Percentiles rank a stretch among this genome's conserved stretches.
Evolutionary conservation across 2,888 invertebrate species (phyloP).

Genomic region (Brenthis daphne): DNA sequence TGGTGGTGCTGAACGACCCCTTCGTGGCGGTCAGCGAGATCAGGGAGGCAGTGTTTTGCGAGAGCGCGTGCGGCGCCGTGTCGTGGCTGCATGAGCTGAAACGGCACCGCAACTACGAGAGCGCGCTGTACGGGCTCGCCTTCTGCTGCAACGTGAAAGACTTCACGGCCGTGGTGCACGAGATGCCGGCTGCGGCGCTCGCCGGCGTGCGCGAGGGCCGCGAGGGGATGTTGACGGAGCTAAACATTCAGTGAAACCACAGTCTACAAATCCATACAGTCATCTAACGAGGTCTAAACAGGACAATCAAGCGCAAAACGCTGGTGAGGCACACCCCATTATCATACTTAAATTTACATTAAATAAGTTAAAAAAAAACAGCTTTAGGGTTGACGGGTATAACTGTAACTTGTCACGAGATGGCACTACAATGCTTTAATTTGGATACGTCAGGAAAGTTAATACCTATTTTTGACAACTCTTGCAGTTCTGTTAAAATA

Average conservation of each 20-base stretch:
- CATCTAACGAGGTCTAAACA: too few species aligned
- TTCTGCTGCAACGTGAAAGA: constrained; percentile 67
- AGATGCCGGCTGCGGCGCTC: constrained; percentile 51
- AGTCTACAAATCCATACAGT: neutral
- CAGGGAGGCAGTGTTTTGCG: constrained; percentile 65
- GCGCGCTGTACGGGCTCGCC: constrained; percentile 61
- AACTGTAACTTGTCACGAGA: too few species aligned
- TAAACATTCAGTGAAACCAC: constrained; percentile 6
- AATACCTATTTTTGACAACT: too few species aligned
- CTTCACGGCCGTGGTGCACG: constrained; percentile 52
- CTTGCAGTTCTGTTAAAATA: too few species aligned
- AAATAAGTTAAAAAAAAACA: too few species aligned
- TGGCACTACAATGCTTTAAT: too few species aligned
- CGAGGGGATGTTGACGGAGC: constrained; percentile 57
- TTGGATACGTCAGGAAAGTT: too few species aligned
- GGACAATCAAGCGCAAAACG: too few species aligned
- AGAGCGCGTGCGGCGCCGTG: constrained; percentile 61
- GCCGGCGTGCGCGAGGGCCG: constrained; percentile 46
- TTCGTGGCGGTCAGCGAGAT: constrained; percentile 73
- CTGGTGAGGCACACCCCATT: too few species aligned
- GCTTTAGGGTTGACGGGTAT: too few species aligned
- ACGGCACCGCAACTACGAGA: constrained; percentile 62
- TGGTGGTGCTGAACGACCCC: constrained; percentile 71
- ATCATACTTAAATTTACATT: too few species aligned
- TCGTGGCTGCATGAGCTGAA: constrained; percentile 60